Percentiles rank a stretch among this genome's conserved stretches.
These are phyloP conservation scores for Bucco capensis DNA, from an alignment of 2,113 vertebrate genomes.

Conservation along the genomic window DNA sequence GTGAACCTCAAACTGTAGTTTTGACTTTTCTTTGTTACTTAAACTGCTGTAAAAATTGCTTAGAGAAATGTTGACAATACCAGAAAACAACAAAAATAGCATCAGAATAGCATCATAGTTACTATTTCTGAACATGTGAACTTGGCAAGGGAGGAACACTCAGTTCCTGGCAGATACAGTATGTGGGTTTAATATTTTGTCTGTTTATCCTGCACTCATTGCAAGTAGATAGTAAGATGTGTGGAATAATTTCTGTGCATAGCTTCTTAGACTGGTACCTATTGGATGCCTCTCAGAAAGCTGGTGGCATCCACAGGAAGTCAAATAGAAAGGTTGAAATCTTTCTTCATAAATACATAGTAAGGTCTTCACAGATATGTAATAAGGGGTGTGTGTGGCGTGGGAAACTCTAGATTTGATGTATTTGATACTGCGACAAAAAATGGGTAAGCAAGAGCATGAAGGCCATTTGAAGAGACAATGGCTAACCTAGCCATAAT, in stretches of 20 bases:
- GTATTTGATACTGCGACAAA: neutral
- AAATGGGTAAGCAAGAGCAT: neutral
- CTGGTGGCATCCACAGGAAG: neutral
- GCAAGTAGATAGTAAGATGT: neutral
- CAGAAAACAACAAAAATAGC: constrained; percentile 1
- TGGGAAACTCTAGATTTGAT: neutral
- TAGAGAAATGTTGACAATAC: neutral
- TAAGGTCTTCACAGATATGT: neutral
- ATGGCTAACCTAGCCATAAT: neutral
- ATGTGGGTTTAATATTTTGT: neutral
- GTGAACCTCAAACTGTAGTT: constrained; percentile 26
- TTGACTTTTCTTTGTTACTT: neutral
- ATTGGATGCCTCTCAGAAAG: neutral
- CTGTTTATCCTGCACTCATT: neutral
- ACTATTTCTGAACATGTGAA: neutral
- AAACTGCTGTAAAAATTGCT: neutral
- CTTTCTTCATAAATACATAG: neutral
- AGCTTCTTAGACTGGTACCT: neutral
- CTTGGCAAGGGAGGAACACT: neutral
- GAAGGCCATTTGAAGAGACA: neutral
- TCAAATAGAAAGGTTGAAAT: neutral
- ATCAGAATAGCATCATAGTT: neutral
- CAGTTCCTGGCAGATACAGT: neutral
- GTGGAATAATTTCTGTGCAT: neutral
- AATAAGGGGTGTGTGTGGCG: neutral